Conservation (phyloP, 1,140 invertebrate species). For the Archivesica marissinica region DNA sequence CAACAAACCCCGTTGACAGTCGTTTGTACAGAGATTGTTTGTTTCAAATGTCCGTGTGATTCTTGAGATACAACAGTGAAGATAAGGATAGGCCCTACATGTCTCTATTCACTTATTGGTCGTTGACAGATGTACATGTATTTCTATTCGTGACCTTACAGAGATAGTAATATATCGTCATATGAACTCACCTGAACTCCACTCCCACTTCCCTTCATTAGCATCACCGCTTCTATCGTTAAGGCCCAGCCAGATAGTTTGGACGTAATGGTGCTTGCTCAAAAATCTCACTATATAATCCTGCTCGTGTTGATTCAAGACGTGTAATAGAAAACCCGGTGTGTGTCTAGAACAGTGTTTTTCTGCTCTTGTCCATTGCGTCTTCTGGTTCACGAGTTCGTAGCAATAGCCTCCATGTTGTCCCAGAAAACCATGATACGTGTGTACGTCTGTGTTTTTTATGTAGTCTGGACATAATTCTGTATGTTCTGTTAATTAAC, state of each 20-base stretch:
- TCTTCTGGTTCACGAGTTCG: constrained; percentile 23
- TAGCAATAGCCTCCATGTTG: constrained; percentile 53
- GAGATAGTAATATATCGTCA: no score
- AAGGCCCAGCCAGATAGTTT: constrained; percentile 39
- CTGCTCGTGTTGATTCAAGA: constrained; percentile 11
- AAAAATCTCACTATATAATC: constrained; percentile 44
- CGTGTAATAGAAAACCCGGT: constrained; percentile 3
- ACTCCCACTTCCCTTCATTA: constrained; percentile 24
- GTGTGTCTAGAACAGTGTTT: constrained; percentile 17
- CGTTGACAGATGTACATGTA: no score
- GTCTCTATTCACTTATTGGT: no score
- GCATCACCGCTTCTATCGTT: constrained; percentile 17
- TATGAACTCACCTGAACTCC: constrained; percentile 41
- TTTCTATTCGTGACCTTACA: no score
- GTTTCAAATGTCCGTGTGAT: no score
- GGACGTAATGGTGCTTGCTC: constrained; percentile 4
- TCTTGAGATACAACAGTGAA: no score
- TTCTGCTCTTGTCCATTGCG: constrained; percentile 44
- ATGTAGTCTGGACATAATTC: constrained; percentile 45
- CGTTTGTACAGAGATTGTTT: no score
- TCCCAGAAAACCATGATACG: constrained; percentile 35
- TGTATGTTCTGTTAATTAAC: constrained; percentile 25
- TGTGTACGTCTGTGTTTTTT: constrained; percentile 21
- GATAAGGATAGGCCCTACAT: no score
- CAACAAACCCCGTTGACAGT: no score